phyloP scores from a whole-genome alignment of 37 sponge, comb jelly and placozoan species.

The Halisarca cf. caerulea region DNA sequence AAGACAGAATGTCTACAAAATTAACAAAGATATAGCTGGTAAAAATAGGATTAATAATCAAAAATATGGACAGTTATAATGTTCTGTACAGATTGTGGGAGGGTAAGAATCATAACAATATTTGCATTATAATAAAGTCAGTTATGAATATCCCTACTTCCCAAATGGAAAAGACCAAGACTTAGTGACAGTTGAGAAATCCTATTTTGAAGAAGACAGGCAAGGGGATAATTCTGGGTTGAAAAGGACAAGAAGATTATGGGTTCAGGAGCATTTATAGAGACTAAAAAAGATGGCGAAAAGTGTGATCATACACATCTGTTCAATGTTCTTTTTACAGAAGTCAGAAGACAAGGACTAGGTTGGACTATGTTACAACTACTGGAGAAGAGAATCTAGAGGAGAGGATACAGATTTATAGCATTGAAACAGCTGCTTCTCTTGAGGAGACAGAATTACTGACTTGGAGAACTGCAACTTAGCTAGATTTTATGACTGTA shows the following conservation, averaged over 20 bases:
- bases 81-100: constrained; percentile 42
- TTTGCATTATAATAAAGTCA: constrained; percentile 1
- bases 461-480: no score
- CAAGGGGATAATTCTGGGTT: constrained; percentile 58
- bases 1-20: no score
- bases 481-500: no score
- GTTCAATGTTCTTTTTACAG: constrained; percentile 50
- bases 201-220: constrained; percentile 10
- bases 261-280: constrained; percentile 46
- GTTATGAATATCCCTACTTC: constrained; percentile 41
- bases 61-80: no score
- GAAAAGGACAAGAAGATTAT: constrained; percentile 13
- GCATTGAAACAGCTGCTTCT: constrained; percentile 44
- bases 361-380: constrained; percentile 44
- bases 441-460: no score
- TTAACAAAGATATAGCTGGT: no score
- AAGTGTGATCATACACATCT: constrained; percentile 35
- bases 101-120: constrained; percentile 18
- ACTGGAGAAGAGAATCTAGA: constrained; percentile 34
- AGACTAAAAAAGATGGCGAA: neutral
- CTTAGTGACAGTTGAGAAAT: constrained; percentile 38
- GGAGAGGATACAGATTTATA: constrained; percentile 33
- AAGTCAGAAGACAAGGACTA: constrained; percentile 55
- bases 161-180: constrained; percentile 43
- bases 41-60: no score